These are phyloP conservation scores for Diplodus sargus DNA, from an alignment of 2,797 vertebrate species.

Conservation along the genomic window DNA sequence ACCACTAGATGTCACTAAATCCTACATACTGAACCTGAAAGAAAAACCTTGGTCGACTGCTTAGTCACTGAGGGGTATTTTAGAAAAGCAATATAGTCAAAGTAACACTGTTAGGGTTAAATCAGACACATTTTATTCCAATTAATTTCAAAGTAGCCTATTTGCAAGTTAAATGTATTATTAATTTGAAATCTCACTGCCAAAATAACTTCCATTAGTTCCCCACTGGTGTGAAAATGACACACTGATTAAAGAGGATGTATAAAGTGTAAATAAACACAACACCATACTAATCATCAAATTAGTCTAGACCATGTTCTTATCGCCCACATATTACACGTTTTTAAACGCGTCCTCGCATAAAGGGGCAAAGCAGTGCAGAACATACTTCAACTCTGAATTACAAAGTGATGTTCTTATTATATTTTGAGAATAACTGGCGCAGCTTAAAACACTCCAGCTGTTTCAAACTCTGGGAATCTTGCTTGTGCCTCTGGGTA, in stretches of 20 bases:
- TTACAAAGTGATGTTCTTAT: not conserved
- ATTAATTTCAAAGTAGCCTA: not conserved
- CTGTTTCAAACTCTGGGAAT: conserved; percentile 21
- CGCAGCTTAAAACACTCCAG: conserved; percentile 16
- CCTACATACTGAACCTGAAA: too few species aligned
- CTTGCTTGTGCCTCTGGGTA: conserved; percentile 17
- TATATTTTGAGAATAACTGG: not conserved
- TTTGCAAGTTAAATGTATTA: conserved; percentile 13
- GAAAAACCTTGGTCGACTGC: not conserved
- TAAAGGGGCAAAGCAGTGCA: not conserved
- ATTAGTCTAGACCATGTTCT: conserved; percentile 12
- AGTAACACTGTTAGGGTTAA: not conserved
- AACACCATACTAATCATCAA: conserved; percentile 4
- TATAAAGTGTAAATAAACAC: conserved; percentile 47
- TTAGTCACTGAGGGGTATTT: not conserved
- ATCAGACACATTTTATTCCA: not conserved
- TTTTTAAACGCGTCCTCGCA: conserved; percentile 7
- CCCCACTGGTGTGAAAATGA: conserved; percentile 41
- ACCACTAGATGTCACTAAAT: too few species aligned
- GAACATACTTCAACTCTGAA: not conserved
- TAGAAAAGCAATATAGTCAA: not conserved
- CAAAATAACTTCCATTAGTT: conserved; percentile 19
- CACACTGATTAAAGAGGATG: conserved; percentile 24
- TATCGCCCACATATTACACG: not conserved
- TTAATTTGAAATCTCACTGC: not conserved